Conservation (phyloP, 2,797 vertebrate genomes). For the Pseudotriccus pelzelni region DNA sequence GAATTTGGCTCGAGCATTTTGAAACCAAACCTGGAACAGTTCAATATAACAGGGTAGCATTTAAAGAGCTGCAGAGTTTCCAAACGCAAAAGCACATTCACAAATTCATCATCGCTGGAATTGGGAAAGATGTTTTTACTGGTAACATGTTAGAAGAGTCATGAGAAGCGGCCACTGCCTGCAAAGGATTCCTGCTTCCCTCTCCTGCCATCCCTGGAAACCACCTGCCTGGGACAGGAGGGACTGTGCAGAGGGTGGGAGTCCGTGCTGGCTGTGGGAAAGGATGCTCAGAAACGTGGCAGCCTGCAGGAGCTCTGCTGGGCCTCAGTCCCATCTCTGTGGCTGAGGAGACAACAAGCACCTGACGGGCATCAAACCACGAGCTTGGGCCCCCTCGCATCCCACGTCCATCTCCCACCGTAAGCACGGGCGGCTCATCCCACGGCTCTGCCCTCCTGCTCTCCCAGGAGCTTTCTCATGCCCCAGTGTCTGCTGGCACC, state of each 20-base stretch:
- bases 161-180: neutral
- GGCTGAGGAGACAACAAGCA: neutral
- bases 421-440: neutral
- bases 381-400: neutral
- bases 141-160: neutral
- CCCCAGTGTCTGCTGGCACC: neutral
- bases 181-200: neutral
- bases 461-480: neutral
- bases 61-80: conserved; percentile 51
- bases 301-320: neutral
- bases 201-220: neutral
- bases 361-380: neutral
- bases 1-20: conserved; percentile 98
- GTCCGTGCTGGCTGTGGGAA: neutral
- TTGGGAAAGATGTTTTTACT: neutral
- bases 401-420: neutral
- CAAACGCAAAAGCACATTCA: conserved; percentile 44
- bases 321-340: neutral
- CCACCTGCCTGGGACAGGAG: neutral
- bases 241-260: neutral
- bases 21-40: conserved; percentile 93
- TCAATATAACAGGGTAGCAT: conserved; percentile 59
- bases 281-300: neutral
- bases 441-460: neutral
- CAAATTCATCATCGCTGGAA: neutral